phyloP scores from a whole-genome alignment of 2,113 vertebrate species.

The Paracanthobrama guichenoti region DNA sequence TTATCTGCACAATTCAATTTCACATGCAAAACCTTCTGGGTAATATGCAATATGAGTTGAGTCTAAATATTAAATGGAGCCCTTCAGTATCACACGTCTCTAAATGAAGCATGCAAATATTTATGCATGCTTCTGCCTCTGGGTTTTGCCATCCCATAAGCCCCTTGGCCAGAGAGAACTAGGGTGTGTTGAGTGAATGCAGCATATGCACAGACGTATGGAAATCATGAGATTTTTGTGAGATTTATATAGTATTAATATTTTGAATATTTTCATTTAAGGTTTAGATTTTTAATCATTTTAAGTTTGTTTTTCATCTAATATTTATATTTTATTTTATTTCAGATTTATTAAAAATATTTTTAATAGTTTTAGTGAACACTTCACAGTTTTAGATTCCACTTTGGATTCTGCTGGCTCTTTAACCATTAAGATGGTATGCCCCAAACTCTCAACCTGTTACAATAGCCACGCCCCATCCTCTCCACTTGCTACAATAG shows the following conservation, averaged over 20 bases:
- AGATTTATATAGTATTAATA: background rate
- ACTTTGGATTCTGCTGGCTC: too few relatives aligned
- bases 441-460: too few relatives aligned
- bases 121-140: constrained; percentile 41
- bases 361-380: too few relatives aligned
- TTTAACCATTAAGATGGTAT: too few relatives aligned
- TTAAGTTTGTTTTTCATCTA: too few relatives aligned
- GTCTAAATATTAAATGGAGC: constrained; percentile 59
- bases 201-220: background rate
- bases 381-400: too few relatives aligned
- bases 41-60: constrained; percentile 52
- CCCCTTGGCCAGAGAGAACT: constrained; percentile 37
- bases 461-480: too few relatives aligned
- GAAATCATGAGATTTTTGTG: background rate
- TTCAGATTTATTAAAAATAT: too few relatives aligned
- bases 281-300: too few relatives aligned
- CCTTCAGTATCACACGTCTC: constrained; percentile 52
- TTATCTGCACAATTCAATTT: constrained; percentile 68
- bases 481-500: too few relatives aligned
- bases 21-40: constrained; percentile 50
- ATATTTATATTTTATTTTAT: too few relatives aligned
- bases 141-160: constrained; percentile 46
- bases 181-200: constrained; percentile 30
- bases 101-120: constrained; percentile 52
- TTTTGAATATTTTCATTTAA: background rate